Evolutionary conservation across 2,113 vertebrate genomes (phyloP), one percentile per base, ranked within the genome.

Genomic region (Catharus minimus): DNA sequence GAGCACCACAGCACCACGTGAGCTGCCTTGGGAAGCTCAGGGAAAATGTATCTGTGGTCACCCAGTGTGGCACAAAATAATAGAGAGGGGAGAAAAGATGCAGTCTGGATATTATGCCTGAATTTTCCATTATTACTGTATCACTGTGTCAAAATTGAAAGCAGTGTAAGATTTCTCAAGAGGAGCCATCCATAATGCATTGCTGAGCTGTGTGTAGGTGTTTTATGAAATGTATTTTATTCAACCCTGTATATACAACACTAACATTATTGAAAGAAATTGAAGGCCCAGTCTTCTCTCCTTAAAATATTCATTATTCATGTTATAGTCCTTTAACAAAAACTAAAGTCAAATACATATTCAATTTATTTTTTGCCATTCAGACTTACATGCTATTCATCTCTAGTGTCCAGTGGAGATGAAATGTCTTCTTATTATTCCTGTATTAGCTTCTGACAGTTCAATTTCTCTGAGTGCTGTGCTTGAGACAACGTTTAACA

Each of bases 251-350:
- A 96, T 94, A 97, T 97, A 97, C 96, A 98, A 97, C 95, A 96
- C 93, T 96, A 97, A 97, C 91, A 95, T 97, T 97, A 97, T 97
- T 97, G 97, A 96, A 97, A 95, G 97, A 96, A 97, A 98, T 95
- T 96, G 97, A 97, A 94, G 95, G 95, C 93, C 97, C 95, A 95
- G 95, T 97, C 92, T 90, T 92, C 72, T 90, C 93, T 92, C 92
- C 90, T 94, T 96, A 98, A 96, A 96, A 96, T 95, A 96, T 97
- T 97, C 96, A 97, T 98, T 97, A 97, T 97, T 97, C 94, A 94
- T 89, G 53, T 94, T 96, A 96, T 91, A 96, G 95, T 92, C 93
- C 94, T 97, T 98, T 97, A 97, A 96, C 96, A 97, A 96, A 97
- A 95, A 96, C 87, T 95, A 95, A 97, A 96, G 88, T 60, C 81